Evolutionary conservation across 2,888 invertebrate species (phyloP), one percentile per base, ranked within the genome.

Genomic region (Pseudococcus longispinus): DNA sequence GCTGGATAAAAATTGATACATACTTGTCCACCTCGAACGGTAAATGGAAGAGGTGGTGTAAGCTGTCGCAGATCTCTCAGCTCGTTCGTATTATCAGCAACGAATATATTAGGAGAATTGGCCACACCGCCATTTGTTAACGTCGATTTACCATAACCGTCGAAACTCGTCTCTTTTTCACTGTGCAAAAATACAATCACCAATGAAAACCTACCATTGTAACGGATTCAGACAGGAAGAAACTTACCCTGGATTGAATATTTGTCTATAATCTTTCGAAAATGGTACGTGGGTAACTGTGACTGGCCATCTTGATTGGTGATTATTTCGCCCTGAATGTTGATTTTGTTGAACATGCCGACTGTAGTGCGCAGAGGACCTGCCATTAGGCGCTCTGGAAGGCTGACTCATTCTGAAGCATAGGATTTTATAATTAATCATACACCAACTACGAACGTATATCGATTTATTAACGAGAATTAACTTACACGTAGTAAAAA

Each of bases 191-290:
- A 83, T 20, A 9, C 11, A 18, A 29, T 23, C 1, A 23, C 2
- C 13, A 83, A 20, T 84, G 32, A 32, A 84, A 84, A 84, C 13
- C 29, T 84, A 60, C 20, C 2, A 42, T 18, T 82, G 9, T 13
- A 77, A 32, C 32, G 26, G 20, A 32, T 32, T 18, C 18, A 32
- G 6, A 32, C 18, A 77, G 0, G 8, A 65, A 29, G 29, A 46
- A 77, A 23, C 87, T 80, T 60, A 87, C 87, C 85, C 85, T 70
- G 46, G 20, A 80, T 74, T 80, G 42, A 55, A 87, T 18, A 84
- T 74, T 26, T 87, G 88, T 20, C 88, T 84, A 51, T 86, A 88
- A 37, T 88, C 85, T 77, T 88, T 88, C 18, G 84, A 60, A 82
- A 74, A 87, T 9, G 87, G 87, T 70, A 84, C 87, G 37, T 87